Evolutionary conservation across 2,113 vertebrate genomes (phyloP).

Genomic region (Neogobius melanostomus): DNA sequence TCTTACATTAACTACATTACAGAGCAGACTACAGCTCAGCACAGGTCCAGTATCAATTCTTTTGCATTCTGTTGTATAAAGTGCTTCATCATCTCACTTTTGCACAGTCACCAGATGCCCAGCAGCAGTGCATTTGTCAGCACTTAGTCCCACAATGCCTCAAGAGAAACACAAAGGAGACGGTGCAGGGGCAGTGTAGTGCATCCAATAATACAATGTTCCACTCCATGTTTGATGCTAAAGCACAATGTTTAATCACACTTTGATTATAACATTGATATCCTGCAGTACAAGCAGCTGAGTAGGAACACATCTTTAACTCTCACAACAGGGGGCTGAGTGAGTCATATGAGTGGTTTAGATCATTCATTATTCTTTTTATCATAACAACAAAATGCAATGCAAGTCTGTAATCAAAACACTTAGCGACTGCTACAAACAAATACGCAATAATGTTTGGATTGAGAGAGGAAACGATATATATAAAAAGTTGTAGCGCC

Average conservation of each 20-base stretch:
- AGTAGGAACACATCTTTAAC: slow-evolving; percentile 59
- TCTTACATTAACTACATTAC: not conserved
- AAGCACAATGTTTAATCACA: too few species aligned
- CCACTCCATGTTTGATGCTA: slow-evolving; percentile 17
- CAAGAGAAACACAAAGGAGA: slow-evolving; percentile 14
- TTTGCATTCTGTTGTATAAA: not conserved
- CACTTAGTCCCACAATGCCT: slow-evolving; percentile 6
- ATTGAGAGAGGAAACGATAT: slow-evolving; percentile 44
- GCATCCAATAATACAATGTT: slow-evolving; percentile 44
- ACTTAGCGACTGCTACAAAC: slow-evolving; percentile 15
- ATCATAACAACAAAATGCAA: slow-evolving; percentile 47
- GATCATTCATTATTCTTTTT: slow-evolving; percentile 67
- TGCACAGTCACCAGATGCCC: not conserved
- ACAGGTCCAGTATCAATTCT: not conserved
- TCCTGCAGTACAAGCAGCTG: slow-evolving; percentile 23
- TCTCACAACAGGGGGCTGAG: slow-evolving; percentile 53
- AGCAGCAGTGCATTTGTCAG: slow-evolving; percentile 19
- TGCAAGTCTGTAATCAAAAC: slow-evolving; percentile 24
- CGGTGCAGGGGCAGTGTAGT: slow-evolving; percentile 7
- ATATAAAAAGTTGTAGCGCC: slow-evolving; percentile 8
- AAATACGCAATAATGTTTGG: slow-evolving; percentile 38
- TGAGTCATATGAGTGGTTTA: slow-evolving; percentile 63
- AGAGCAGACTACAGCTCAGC: not conserved
- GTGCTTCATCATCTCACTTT: slow-evolving; percentile 4
- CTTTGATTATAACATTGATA: too few species aligned